These are phyloP conservation scores for Falco biarmicus DNA, from an alignment of 2,797 vertebrate species.

Conservation along the genomic window DNA sequence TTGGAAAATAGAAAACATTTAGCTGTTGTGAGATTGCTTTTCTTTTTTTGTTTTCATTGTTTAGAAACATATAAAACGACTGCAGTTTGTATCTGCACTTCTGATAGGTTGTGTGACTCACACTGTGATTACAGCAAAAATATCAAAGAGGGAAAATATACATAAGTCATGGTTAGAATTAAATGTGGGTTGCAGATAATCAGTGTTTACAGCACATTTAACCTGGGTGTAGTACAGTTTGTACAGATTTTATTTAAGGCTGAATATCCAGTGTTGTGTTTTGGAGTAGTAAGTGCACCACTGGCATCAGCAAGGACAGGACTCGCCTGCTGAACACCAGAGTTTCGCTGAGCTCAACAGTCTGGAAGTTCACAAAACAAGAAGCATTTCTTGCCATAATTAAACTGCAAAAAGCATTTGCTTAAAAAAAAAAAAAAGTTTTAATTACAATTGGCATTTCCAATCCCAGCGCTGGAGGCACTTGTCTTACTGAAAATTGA, in stretches of 20 bases:
- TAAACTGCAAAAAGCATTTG: slow-evolving; percentile 55
- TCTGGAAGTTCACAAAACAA: slow-evolving; percentile 54
- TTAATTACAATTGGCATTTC: slow-evolving; percentile 69
- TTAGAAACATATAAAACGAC: slow-evolving; percentile 41
- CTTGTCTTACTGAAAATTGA: slow-evolving; percentile 64
- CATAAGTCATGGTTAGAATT: slow-evolving; percentile 66
- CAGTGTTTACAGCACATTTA: slow-evolving; percentile 67
- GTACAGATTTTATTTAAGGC: slow-evolving; percentile 41
- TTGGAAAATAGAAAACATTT: slow-evolving; percentile 70
- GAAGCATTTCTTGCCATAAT: slow-evolving; percentile 47
- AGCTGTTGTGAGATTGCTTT: slow-evolving; percentile 64
- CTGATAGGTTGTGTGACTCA: slow-evolving; percentile 69
- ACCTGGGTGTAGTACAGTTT: slow-evolving; percentile 46
- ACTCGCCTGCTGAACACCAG: slow-evolving; percentile 1
- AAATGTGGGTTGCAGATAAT: slow-evolving; percentile 53
- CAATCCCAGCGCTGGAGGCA: slow-evolving; percentile 57
- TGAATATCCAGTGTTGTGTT: slow-evolving; percentile 41
- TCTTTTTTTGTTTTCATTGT: slow-evolving; percentile 48
- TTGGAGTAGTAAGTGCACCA: slow-evolving; percentile 30
- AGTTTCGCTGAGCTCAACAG: slow-evolving; percentile 59
- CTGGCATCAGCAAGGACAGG: slow-evolving; percentile 47
- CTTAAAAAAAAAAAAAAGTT: slow-evolving; percentile 45
- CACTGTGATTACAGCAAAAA: slow-evolving; percentile 64
- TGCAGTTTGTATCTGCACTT: slow-evolving; percentile 59
- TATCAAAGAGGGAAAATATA: slow-evolving; percentile 58